phyloP scores from a whole-genome alignment of 2,888 invertebrate species.

The Octonoba sinensis region DNA sequence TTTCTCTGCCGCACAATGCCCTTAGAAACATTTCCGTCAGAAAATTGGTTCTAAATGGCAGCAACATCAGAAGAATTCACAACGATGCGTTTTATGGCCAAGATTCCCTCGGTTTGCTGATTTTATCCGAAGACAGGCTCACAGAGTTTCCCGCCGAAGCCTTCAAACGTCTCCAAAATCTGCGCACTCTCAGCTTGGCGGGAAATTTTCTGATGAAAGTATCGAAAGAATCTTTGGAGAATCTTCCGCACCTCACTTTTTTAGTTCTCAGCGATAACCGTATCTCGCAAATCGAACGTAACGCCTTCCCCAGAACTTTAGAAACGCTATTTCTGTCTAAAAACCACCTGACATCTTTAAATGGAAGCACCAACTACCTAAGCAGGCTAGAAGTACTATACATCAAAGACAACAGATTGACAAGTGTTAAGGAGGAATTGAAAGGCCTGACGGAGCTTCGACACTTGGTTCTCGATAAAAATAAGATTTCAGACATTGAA shows the following conservation, averaged over 20 bases:
- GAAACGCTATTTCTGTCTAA: constrained; percentile 69
- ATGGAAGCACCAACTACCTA: constrained; percentile 68
- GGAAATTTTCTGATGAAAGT: constrained; percentile 43
- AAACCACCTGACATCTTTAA: constrained; percentile 68
- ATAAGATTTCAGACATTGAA: constrained; percentile 22
- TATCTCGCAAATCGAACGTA: constrained; percentile 28
- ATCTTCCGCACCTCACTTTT: neutral
- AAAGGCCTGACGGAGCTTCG: constrained; percentile 19
- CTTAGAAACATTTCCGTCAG: constrained; percentile 18
- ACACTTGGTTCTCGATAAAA: constrained; percentile 13
- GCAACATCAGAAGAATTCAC: constrained; percentile 43
- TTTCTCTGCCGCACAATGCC: constrained; percentile 21
- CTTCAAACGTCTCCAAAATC: constrained; percentile 14
- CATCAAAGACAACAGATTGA: constrained; percentile 21
- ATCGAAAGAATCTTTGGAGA: neutral
- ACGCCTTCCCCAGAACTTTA: constrained; percentile 68
- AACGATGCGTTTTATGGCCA: constrained; percentile 54
- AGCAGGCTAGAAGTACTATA: constrained; percentile 50
- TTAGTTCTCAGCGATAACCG: constrained; percentile 32
- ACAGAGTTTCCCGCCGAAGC: constrained; percentile 44
- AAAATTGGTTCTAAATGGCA: constrained; percentile 19
- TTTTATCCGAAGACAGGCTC: constrained; percentile 29
- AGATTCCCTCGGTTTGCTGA: constrained; percentile 13
- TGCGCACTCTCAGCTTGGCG: constrained; percentile 36
- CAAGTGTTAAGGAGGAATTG: constrained; percentile 17